Base-by-base conservation (phyloP, 1,140 invertebrate genomes). In the Caerostris extrusa region DNA sequence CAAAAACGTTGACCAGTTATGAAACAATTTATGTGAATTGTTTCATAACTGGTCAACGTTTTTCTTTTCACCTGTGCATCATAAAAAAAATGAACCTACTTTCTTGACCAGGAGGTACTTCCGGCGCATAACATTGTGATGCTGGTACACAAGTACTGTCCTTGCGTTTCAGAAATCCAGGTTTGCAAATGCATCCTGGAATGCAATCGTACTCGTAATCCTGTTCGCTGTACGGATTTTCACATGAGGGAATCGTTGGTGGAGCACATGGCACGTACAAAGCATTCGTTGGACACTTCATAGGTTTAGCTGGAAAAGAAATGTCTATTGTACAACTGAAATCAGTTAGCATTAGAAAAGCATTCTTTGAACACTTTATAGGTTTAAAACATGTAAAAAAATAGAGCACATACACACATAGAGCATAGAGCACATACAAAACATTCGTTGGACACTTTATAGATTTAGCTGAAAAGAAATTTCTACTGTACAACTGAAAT, bases 221-320 rank as follows among this genome's bases (percentile, higher is more conserved):
- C 14, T 14, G 7, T 0, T 34, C 19, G 7, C 17, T 14, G 14
- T 58, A 58, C 19, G 83, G 83, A 12, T 56, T 58, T 3, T 85
- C 83, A 57, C 83, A 85, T 0, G 83, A 58, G 0, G 57, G 83
- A 19, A 85, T 14, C 5, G 17, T 12, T 8, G 34, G 34, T 5
- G 71, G 34, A 50, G 7, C 57, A 5, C 83, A 85, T 5, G 55
- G 17, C 7, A 34, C 6, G 17, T 50, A 85, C 17, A 58, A 8
- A 10, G 83, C 83, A 34, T 85, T 85, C 58, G 6, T 19, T 4
- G 83, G 57, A 85, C 83, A 85, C 19, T 85, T 85, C 56, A 6
- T 7, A 3, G n/a, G 3, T 17, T 58, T 60, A 3, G 34, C 83
- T 85, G 57, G 5, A 77, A 77, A 77, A 64, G 17, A 60, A 34